Evolutionary conservation across 2,888 invertebrate genomes (phyloP), one percentile per base, ranked within the genome.

Genomic region (Scrobipalpa atriplicella): DNA sequence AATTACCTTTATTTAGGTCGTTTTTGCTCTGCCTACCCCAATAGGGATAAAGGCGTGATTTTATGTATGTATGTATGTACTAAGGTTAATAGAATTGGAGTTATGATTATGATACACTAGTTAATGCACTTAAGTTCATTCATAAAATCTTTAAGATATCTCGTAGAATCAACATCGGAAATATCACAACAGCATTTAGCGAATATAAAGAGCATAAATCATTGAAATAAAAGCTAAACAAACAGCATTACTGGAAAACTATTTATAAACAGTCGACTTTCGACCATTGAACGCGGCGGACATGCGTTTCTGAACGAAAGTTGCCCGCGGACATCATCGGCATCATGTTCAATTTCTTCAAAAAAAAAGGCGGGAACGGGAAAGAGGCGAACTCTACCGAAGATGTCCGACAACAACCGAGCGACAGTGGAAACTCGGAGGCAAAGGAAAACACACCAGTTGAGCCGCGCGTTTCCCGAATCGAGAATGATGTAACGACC

Each of bases 271-370:
- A 88, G 87, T 88, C 51, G 29, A 52, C 52, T 52, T 16, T 18
- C 71, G 72, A 67, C 66, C 68, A 63, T 71, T 72, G 72, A 73
- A 64, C 84, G 73, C 72, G 81, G 80, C 69, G 70, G 86, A 82
- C 88, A 88, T 85, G 86, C 73, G 9, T 76, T 78, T 72, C 74
- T 71, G 77, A 75, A 78, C 79, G 78, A 65, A 60, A 47, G 56
- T 64, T 29, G 54, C 10, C 21, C 54, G 13, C 11, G 54, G 36
- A 38, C 36, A 52, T 19, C 36, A 52, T 19, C 10, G 18, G 29
- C 75, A 82, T 83, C 78, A 92, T 92, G 92, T 92, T 92, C 79
- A 89, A 85, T 75, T 90, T 92, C 84, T 92, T 92, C 82, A 92
- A 91, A 82, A 83, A 87, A 75, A 90, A 85, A 84, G 80, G 85